phyloP scores from a whole-genome alignment of 1,140 invertebrate species.

The Drosophila tani region DNA sequence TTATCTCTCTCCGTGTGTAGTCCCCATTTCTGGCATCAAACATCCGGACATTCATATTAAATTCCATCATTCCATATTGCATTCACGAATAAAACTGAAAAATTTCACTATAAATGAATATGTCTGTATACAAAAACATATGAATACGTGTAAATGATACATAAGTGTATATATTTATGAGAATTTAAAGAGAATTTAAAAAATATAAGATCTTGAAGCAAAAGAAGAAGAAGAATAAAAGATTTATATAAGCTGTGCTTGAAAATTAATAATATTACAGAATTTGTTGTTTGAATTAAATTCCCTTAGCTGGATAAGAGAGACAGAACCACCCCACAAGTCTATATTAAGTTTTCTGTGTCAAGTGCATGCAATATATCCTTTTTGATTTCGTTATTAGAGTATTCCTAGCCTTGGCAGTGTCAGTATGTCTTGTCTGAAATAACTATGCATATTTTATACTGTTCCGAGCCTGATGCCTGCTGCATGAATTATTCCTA shows the following conservation, averaged over 20 bases:
- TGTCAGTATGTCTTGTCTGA: neutral
- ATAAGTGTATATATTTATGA: slow-evolving; percentile 37
- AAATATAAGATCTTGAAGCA: neutral
- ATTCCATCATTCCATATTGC: slow-evolving; percentile 45
- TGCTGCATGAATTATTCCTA: slow-evolving; percentile 40
- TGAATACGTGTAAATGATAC: slow-evolving; percentile 71
- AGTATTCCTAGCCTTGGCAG: neutral
- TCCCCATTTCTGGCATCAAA: slow-evolving; percentile 35
- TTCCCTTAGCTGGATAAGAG: slow-evolving; percentile 17
- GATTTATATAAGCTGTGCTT: neutral
- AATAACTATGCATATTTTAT: neutral
- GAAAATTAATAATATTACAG: neutral
- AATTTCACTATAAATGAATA: slow-evolving; percentile 45
- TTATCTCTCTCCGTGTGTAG: slow-evolving; percentile 15
- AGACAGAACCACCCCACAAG: slow-evolving; percentile 26
- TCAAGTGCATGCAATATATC: slow-evolving; percentile 5
- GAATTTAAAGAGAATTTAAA: neutral
- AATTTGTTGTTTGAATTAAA: neutral
- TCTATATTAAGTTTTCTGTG: neutral
- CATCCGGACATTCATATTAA: slow-evolving; percentile 52
- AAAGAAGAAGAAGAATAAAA: neutral
- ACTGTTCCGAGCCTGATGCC: slow-evolving; percentile 9
- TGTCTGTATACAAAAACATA: slow-evolving; percentile 34
- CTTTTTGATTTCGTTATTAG: neutral
- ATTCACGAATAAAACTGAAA: slow-evolving; percentile 49